These are phyloP conservation scores for Acanthosepion esculentum DNA, from an alignment of 2,888 invertebrate genomes.

Conservation along the genomic window DNA sequence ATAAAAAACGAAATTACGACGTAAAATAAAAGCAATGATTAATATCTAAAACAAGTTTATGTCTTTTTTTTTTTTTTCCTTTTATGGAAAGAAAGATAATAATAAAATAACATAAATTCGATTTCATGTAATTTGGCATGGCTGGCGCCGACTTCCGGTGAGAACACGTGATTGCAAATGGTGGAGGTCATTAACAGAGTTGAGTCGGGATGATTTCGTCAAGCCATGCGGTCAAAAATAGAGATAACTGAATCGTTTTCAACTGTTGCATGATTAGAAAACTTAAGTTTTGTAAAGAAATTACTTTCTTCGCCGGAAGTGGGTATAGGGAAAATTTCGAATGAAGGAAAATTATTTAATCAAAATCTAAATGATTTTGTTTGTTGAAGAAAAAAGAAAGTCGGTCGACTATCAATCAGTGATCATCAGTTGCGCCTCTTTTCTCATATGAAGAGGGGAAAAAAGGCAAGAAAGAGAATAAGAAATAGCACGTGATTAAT, in stretches of 20 bases:
- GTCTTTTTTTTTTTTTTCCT: background rate
- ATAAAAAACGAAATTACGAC: background rate
- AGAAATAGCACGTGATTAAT: no score
- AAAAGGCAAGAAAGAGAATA: no score
- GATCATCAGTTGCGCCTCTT: no score
- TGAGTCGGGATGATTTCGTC: background rate
- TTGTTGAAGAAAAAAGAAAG: no score
- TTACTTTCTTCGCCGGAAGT: background rate
- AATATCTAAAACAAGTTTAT: background rate
- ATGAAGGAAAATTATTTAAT: no score
- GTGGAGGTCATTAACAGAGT: background rate
- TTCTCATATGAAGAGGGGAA: no score
- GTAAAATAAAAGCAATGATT: background rate
- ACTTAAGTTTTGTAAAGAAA: background rate
- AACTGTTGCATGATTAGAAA: background rate
- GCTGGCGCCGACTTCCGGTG: slow-evolving; percentile 7
- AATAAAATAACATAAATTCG: background rate
- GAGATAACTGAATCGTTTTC: background rate
- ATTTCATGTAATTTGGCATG: slow-evolving; percentile 8
- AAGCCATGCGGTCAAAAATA: background rate
- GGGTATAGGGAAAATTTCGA: background rate
- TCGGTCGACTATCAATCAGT: no score
- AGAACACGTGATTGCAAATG: background rate
- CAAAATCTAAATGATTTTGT: no score
- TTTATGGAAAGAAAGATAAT: background rate